These are phyloP conservation scores for Pristionchus exspectatus DNA, from an alignment of 2,888 invertebrate species.

Conservation along the genomic window DNA sequence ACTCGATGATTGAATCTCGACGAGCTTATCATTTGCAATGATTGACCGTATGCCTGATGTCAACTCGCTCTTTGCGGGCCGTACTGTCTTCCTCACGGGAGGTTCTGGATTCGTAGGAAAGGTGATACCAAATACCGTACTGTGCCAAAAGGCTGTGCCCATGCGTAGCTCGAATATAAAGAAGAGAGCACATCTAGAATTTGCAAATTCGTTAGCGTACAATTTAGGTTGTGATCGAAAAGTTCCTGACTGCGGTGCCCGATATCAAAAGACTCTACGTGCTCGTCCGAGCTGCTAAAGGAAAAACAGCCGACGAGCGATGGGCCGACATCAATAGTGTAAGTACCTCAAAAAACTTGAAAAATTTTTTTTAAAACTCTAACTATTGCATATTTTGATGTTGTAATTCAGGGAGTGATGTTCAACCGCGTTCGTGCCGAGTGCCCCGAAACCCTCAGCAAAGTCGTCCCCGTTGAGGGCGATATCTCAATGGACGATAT, in stretches of 20 bases:
- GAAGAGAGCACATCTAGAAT: neutral
- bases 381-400: neutral
- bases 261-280: constrained; percentile 87
- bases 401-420: constrained; percentile 76
- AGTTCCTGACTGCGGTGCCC: constrained; percentile 89
- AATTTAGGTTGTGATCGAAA: constrained; percentile 85
- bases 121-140: constrained; percentile 80
- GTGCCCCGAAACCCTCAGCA: constrained; percentile 79
- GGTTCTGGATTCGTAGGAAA: constrained; percentile 95
- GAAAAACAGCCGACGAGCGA: constrained; percentile 84
- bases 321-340: constrained; percentile 83
- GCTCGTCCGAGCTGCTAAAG: constrained; percentile 87
- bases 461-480: constrained; percentile 78
- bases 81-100: constrained; percentile 90
- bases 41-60: constrained; percentile 53
- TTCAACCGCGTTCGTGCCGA: constrained; percentile 79
- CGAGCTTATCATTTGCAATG: neutral
- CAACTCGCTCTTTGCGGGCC: constrained; percentile 62
- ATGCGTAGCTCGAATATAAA: neutral
- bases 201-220: no score
- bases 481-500: constrained; percentile 81
- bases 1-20: neutral
- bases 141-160: neutral
- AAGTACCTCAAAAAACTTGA: neutral
- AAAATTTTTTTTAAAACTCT: no score